phyloP scores from a whole-genome alignment of 2,888 invertebrate species.

The Limenitis camilla region DNA sequence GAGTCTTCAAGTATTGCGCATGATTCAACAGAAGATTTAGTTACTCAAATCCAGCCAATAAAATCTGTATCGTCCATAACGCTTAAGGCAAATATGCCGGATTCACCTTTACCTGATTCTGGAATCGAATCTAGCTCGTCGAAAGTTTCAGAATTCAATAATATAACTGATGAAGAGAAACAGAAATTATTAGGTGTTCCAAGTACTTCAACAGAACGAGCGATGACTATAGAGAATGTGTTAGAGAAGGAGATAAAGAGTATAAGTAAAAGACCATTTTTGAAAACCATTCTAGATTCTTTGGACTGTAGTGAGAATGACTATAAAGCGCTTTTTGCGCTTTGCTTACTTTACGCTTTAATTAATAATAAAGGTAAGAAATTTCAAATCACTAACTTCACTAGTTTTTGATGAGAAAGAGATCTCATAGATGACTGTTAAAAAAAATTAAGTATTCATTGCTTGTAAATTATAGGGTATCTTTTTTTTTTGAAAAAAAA shows the following conservation, averaged over 20 bases:
- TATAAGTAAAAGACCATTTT: conserved; percentile 82
- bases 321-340: conserved; percentile 91
- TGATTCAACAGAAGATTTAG: conserved; percentile 67
- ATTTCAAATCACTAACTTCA: not conserved
- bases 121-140: conserved; percentile 59
- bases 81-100: conserved; percentile 59
- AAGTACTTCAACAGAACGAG: conserved; percentile 36
- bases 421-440: no score
- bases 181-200: conserved; percentile 72
- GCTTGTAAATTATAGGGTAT: no score
- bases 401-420: no score
- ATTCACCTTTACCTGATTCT: conserved; percentile 66
- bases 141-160: conserved; percentile 72
- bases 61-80: conserved; percentile 20
- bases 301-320: conserved; percentile 94
- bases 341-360: conserved; percentile 94
- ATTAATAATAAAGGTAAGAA: conserved; percentile 91
- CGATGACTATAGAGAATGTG: conserved; percentile 44
- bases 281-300: conserved; percentile 90
- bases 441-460: no score
- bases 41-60: conserved; percentile 51
- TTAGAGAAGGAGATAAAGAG: conserved; percentile 56
- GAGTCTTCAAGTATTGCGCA: conserved; percentile 65
- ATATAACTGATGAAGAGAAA: conserved; percentile 96
- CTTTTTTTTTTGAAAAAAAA: no score